Conservation (phyloP, 1,140 invertebrate species). For the Nomia melanderi region DNA sequence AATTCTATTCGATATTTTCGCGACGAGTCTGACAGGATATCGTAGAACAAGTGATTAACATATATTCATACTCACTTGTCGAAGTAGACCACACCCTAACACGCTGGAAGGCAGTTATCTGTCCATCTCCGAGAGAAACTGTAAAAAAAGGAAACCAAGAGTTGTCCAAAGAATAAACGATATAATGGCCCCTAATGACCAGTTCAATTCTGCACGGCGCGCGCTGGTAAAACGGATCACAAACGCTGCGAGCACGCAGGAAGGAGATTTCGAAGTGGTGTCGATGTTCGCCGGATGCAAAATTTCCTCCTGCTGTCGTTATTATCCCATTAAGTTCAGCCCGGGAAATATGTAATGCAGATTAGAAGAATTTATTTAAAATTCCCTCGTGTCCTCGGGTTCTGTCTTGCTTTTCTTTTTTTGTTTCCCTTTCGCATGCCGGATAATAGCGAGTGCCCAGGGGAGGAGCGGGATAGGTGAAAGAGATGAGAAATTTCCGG, state of each 20-base stretch:
- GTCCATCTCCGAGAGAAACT: too few relatives aligned
- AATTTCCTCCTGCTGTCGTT: slow-evolving; percentile 3
- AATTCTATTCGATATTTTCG: too few relatives aligned
- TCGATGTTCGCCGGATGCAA: background rate
- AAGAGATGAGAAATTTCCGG: slow-evolving; percentile 55
- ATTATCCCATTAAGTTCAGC: slow-evolving; percentile 2
- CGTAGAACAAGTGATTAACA: too few relatives aligned
- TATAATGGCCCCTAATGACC: background rate
- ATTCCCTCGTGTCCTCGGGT: background rate
- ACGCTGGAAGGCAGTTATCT: too few relatives aligned
- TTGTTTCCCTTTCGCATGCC: slow-evolving; percentile 3
- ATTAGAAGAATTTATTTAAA: slow-evolving; percentile 5
- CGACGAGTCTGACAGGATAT: too few relatives aligned
- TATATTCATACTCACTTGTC: too few relatives aligned
- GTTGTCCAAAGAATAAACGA: background rate
- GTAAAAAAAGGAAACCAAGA: background rate
- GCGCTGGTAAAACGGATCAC: background rate
- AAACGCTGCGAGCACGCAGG: background rate
- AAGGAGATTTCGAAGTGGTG: background rate
- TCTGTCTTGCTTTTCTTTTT: background rate
- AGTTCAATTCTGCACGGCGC: background rate
- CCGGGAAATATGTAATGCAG: background rate
- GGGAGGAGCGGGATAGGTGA: slow-evolving; percentile 23
- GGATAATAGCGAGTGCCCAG: slow-evolving; percentile 3
- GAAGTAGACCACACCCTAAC: too few relatives aligned